Base-by-base conservation (phyloP, 2,888 invertebrate species). In the Chrysina gloriosa region DNA sequence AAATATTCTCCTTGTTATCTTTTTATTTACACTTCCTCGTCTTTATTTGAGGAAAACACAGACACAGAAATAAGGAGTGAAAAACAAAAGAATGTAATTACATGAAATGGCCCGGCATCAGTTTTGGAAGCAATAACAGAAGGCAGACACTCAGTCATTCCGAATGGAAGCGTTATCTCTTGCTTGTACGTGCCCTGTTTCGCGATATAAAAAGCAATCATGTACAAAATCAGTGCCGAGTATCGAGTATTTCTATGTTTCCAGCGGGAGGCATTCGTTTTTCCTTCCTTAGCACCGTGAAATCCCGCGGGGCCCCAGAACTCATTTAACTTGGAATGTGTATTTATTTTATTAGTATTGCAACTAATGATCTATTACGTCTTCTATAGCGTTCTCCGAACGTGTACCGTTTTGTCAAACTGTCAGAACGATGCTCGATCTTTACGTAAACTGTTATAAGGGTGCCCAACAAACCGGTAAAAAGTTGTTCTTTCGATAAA, bases 291-390 rank as follows among this genome's bases (percentile, higher is more conserved):
- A 75, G 75, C 73, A 73, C 71, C 73, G 77, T 77, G 76, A 77
- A 78, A 77, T 79, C 82, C 82, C 82, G 74, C 73, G 77, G 80
- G 83, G 79, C 81, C 80, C 11, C 79, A 80, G 81, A 83, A 83
- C 83, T 83, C 82, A 82, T 83, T 83, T 82, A 83, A 83, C 83
- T 83, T 83, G 77, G 81, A 83, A 82, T 82, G 82, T 82, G 82
- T 83, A 83, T 83, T 83, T 83, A 83, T 83, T 83, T 81, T 82
- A 82, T 83, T 82, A 81, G 79, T 75, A 78, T 80, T 76, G 79
- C 79, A 80, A 80, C 75, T 82, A 83, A 83, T 82, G 81, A 81
- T 79, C 78, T 80, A 81, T 81, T 77, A 80, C 79, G 78, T 77
- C 78, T 77, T 72, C 73, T 77, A 39, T 39, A 39, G 31, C 56